A percentile compares a stretch with the other conserved stretches of the same genome.
phyloP scores from a whole-genome alignment of 2,888 invertebrate genomes.

The Galeopsomyia nigrocyanea region DNA sequence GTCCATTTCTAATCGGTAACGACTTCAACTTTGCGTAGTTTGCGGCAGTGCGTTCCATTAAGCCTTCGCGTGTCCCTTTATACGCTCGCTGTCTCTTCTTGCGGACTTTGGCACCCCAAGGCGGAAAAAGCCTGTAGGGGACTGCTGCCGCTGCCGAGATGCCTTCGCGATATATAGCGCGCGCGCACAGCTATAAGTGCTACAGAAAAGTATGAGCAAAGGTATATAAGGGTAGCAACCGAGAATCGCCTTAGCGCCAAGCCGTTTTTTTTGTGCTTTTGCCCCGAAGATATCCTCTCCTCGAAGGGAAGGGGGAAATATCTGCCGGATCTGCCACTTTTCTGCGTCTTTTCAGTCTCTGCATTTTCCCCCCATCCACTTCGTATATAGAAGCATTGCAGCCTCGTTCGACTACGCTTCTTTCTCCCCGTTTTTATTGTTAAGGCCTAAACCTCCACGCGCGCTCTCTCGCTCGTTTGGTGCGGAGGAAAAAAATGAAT shows the following conservation, averaged over 20 bases:
- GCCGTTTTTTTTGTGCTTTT: constrained; percentile 21
- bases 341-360: constrained; percentile 12
- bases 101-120: not conserved
- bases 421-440: no score
- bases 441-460: no score
- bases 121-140: not conserved
- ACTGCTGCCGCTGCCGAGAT: not conserved
- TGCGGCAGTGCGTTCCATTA: constrained; percentile 59
- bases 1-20: constrained; percentile 58
- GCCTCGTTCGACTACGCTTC: no score
- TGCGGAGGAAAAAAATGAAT: constrained; percentile 19
- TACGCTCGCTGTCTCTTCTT: not conserved
- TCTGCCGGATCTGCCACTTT: constrained; percentile 24
- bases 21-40: constrained; percentile 55
- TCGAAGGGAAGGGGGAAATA: constrained; percentile 29
- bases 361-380: not conserved
- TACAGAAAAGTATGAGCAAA: constrained; percentile 1
- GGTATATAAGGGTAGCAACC: not conserved
- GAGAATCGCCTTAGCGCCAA: constrained; percentile 37
- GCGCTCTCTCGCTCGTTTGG: no score
- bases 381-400: no score
- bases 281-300: constrained; percentile 26
- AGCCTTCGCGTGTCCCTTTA: constrained; percentile 47
- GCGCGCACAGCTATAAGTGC: no score
- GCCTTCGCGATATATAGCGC: no score